Base-by-base conservation (phyloP, 1,140 invertebrate species). In the Anadara kagoshimensis region DNA sequence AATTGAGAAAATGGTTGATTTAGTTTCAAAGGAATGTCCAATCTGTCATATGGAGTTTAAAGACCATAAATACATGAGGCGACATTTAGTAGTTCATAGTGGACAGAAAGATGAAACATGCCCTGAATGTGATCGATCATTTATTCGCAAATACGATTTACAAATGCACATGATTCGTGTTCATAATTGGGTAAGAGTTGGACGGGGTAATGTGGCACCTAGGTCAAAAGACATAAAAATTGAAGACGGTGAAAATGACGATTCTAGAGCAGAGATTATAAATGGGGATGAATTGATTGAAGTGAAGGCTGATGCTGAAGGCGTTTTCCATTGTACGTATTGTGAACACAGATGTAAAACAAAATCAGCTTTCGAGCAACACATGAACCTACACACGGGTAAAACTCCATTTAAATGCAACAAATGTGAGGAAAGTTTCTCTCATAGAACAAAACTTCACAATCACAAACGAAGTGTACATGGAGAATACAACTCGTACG, bases 81-180 rank as follows among this genome's bases (percentile, higher is more conserved):
- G 66, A 26, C 73, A 75, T 22, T n/a, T 75, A 20, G 54, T 70
- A 10, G 70, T 64, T 22, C 73, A 75, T 26, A 65, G 67, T 11
- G 73, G 67, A 14, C 58, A 59, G 18, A 69, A 70, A 47, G 59
- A 70, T 29, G 70, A 61, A 0, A 47, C 45, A 8, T 75, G 73
- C 54, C 29, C 45, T 14, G 68, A 70, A 5, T 75, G 73, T 41
- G 51, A 36, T 1, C 70, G 65, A 24, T 70, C 61, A 18, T 75
- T 70, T 41, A 75, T 75, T 67, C 59, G 73, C 0, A 69, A 68
- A n/a, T 75, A 75, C 18, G 73, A 75, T 51, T 49, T 75, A 10
- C 73, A 75, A 24, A 62, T 66, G n/a, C 73, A 75, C 41, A 63
- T 75, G 62, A 75, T 75, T 29, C 58, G 73, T 14, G 67, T 75